Evolutionary conservation across 2,113 vertebrate genomes (phyloP).

Genomic region (Naja naja): DNA sequence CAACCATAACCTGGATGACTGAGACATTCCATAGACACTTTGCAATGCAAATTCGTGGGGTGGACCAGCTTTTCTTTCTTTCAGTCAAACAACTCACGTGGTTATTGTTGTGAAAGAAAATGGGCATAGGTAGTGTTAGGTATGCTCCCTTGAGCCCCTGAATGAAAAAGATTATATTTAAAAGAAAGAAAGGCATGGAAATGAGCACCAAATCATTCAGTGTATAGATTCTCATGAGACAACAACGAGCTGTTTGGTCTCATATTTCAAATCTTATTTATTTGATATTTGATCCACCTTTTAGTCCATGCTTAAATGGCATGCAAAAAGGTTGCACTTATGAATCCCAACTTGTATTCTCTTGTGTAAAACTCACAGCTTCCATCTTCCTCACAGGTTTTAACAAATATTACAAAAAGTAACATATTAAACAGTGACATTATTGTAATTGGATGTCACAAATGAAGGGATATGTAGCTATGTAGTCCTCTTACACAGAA

Average conservation of each 20-base stretch:
- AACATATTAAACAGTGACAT: constrained; percentile 38
- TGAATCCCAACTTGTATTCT: not conserved
- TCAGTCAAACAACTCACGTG: not conserved
- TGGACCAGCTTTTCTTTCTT: not conserved
- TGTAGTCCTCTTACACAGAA: constrained; percentile 32
- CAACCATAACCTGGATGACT: not conserved
- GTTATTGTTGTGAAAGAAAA: not conserved
- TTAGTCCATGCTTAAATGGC: not conserved
- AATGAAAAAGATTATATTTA: not conserved
- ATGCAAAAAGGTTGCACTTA: constrained; percentile 7
- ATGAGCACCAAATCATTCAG: not conserved
- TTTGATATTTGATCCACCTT: not conserved
- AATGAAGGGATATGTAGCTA: constrained; percentile 40
- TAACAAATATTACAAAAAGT: constrained; percentile 29
- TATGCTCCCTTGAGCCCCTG: not conserved
- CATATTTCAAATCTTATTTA: not conserved
- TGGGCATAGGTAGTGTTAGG: not conserved
- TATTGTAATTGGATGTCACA: not conserved
- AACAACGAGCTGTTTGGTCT: not conserved
- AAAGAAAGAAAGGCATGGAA: not conserved
- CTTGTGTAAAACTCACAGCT: not conserved
- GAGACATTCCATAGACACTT: not conserved
- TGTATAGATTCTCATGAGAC: not conserved
- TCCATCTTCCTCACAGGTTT: not conserved
- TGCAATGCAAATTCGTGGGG: not conserved